Percentiles rank a stretch among this genome's conserved stretches.
phyloP scores from a whole-genome alignment of 2,797 vertebrate genomes.

The Squalus acanthias region DNA sequence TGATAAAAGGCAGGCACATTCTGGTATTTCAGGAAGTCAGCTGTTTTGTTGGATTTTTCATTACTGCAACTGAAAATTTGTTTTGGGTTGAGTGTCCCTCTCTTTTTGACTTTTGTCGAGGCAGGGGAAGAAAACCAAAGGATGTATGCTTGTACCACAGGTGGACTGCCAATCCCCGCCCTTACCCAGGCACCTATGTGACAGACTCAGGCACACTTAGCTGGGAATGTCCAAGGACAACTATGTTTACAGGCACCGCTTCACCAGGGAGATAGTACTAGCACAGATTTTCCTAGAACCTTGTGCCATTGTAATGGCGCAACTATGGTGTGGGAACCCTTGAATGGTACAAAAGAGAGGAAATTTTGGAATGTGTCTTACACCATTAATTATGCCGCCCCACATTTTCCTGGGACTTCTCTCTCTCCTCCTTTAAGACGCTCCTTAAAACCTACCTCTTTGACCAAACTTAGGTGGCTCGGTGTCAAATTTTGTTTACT shows the following conservation, averaged over 20 bases:
- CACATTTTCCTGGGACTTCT: background rate
- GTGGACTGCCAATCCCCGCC: background rate
- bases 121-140: background rate
- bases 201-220: background rate
- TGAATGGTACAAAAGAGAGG: background rate
- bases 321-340: background rate
- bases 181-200: too few relatives aligned
- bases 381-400: background rate
- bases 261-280: background rate
- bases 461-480: background rate
- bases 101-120: background rate
- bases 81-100: background rate
- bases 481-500: background rate
- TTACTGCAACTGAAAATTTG: background rate
- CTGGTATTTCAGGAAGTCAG: background rate
- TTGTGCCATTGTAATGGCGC: background rate
- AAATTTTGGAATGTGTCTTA: background rate
- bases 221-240: background rate
- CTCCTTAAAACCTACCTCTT: background rate
- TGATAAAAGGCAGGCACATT: background rate
- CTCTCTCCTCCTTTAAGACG: background rate
- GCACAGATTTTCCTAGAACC: background rate
- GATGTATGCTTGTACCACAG: background rate
- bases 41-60: background rate
- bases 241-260: background rate